Base-by-base conservation (phyloP, 2,113 vertebrate species). In the Potamarius usumacintae region DNA sequence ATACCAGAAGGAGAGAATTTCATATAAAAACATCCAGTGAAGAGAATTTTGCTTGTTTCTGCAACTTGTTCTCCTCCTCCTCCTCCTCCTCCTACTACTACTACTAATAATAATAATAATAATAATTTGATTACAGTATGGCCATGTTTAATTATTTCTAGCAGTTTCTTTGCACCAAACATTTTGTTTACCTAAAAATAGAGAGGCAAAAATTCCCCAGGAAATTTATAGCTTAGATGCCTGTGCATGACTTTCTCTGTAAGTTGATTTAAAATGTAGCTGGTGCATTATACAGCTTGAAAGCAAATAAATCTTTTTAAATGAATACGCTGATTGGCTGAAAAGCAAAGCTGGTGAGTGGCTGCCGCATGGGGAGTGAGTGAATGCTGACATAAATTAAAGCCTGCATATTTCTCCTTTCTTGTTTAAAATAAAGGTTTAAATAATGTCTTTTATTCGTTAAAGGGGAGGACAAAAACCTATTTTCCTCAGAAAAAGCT, bases 231-330 rank as follows among this genome's bases (percentile, higher is more conserved):
- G 93, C 91, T 91, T 90, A 91, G 90, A 93, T 88, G 25, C 25
- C 11, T 1, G 92, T 88, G 85, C 90, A 90, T 78, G 88, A 89
- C 92, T 92, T 86, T 94, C 94, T 92, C 91, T 94, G 91, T 93
- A 93, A 92, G 92, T 94, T 94, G 92, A 95, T 95, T 94, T 94
- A 93, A 95, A 94, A 93, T 92, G 93, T 92, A 92, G 92, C 91
- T 89, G 86, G 92, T 90, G 92, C 93, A 94, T 94, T 95, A 94
- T 94, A 91, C 82, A 10, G 87, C 92, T 90, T 93, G 93, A 94
- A 94, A 93, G 94, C 94, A 94, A 93, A 95, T 95, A 94, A 95
- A 95, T 95, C 94, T 95, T 92, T 93, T 94, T 91, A 91, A 93
- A 94, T 95, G 90, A 94, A 95, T 92, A 91, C 90, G 91, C 85